Conservation (phyloP, 1,140 invertebrate genomes). For the Pachyrhynchus sulphureomaculatus region DNA sequence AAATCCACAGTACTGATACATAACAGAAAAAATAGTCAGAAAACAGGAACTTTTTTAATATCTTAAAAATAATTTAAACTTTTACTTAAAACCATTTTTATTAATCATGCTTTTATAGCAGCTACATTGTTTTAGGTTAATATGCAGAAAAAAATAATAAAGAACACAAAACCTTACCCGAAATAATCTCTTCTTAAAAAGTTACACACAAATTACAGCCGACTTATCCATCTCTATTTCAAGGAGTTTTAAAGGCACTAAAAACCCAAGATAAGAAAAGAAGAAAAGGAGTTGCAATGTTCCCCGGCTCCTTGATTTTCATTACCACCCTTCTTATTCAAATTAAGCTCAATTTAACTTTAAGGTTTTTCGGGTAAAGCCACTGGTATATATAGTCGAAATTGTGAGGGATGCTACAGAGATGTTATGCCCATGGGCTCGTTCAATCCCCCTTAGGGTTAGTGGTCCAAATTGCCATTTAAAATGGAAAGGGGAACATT, state of each 20-base stretch:
- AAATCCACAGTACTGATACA: too few species aligned
- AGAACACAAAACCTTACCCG: too few species aligned
- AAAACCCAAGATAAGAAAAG: constrained; percentile 16
- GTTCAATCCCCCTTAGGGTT: constrained; percentile 4
- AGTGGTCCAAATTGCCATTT: constrained; percentile 13
- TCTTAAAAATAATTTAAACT: too few species aligned
- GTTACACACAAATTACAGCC: neutral
- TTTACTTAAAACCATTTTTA: too few species aligned
- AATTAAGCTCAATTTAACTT: constrained; percentile 30
- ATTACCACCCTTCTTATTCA: constrained; percentile 26
- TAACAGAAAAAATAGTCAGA: too few species aligned
- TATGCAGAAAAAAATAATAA: too few species aligned
- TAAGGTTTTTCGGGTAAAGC: constrained; percentile 15
- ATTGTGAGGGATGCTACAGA: constrained; percentile 9
- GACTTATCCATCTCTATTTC: constrained; percentile 18
- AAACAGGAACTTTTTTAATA: too few species aligned
- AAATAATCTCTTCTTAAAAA: neutral
- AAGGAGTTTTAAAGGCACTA: constrained; percentile 20
- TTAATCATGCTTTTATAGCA: too few species aligned
- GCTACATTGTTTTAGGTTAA: too few species aligned
- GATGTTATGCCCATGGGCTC: neutral
- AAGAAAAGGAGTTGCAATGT: constrained; percentile 5
- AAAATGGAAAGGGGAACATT: constrained; percentile 1
- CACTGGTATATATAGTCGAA: constrained; percentile 14
- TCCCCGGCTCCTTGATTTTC: constrained; percentile 12